Evolutionary conservation across 2,797 vertebrate genomes (phyloP), one percentile per base, ranked within the genome.

Genomic region (Takifugu ocellatus): DNA sequence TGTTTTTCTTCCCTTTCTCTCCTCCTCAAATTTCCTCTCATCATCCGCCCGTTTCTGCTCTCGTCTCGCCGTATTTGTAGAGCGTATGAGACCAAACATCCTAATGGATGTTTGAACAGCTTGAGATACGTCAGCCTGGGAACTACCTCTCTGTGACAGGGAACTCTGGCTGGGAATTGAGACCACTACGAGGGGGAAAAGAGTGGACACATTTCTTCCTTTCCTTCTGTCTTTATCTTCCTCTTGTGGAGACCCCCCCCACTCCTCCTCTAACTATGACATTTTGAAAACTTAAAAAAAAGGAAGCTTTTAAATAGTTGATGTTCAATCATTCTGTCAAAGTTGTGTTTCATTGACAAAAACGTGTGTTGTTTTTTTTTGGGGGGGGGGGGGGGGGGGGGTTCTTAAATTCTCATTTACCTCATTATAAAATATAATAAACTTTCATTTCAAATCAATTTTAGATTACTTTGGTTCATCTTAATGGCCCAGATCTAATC

Each of bases 61-160:
- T 77, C 47, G 49, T 74, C 75, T 69, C 74, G 71, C 81, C 70
- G 82, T 87, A 82, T 88, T 90, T 83, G 80, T 80, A 68, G 82
- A 69, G 75, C 68, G 85, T 80, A 79, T 85, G 83, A 91, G 92
- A 86, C 87, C 90, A 91, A 92, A 92, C 88, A 92, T 89, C 88
- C 90, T 92, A 91, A 92, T 91, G 88, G 90, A 88, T 92, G 89
- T 91, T 92, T 92, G 88, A 92, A 91, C 90, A 92, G 91, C 91
- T 90, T 92, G 90, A 90, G 87, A 90, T 84, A 86, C 84, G 87
- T 89, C 83, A 63, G 87, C 81, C 84, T 87, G 89, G 86, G 87
- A 92, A 88, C 84, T 78, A 83, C 82, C 82, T 90, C 85, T 76
- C 87, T 86, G 87, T 85, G 88, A 92, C 90, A 86, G 79, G 79